phyloP scores from a whole-genome alignment of 2,113 vertebrate species.

The Pomatostomus ruficeps region DNA sequence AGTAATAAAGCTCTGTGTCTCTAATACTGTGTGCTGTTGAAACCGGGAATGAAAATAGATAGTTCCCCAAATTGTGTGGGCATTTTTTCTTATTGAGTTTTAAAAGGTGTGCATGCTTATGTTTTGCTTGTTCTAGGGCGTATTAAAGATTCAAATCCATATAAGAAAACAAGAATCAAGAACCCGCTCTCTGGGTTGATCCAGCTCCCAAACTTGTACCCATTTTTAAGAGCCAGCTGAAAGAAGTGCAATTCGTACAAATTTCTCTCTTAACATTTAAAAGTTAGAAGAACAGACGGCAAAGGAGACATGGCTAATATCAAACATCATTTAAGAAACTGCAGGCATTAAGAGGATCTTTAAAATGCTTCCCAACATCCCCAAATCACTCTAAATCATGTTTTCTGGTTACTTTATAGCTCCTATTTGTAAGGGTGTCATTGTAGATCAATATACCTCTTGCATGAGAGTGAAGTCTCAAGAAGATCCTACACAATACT shows the following conservation, averaged over 20 bases:
- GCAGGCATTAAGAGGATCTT: neutral
- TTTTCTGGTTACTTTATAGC: neutral
- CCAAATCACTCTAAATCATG: neutral
- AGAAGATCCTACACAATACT: neutral
- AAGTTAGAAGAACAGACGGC: neutral
- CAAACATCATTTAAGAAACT: neutral
- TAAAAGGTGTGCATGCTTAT: fast-evolving
- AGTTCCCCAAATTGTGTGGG: neutral
- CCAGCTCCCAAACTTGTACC: neutral
- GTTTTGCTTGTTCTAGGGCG: neutral
- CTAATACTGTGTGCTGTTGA: neutral
- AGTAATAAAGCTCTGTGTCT: neutral
- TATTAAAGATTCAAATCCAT: neutral
- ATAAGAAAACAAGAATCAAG: neutral
- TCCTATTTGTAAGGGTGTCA: neutral
- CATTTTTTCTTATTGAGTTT: neutral
- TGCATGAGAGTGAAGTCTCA: neutral
- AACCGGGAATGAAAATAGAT: neutral
- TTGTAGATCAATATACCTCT: neutral
- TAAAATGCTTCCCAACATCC: neutral
- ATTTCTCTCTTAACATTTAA: neutral
- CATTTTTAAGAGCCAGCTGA: neutral
- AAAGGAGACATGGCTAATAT: neutral
- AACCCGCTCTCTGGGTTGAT: neutral
- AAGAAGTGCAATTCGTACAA: neutral